Evolutionary conservation across 23 tunicate species (phyloP).

Genomic region (Phallusia fumigata): DNA sequence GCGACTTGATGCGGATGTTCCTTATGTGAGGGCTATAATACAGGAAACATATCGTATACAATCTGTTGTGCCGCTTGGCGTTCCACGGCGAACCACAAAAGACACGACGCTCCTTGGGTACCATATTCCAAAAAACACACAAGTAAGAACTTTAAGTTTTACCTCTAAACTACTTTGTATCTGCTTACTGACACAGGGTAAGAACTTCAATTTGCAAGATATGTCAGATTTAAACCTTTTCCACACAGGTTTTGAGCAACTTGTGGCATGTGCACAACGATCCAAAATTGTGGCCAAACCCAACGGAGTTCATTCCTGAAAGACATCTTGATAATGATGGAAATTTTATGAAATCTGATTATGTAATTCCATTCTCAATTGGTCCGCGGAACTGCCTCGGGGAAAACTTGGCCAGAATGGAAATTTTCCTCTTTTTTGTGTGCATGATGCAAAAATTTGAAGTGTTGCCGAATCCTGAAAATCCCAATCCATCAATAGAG

Average conservation of each 20-base stretch:
- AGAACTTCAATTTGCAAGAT: too few relatives aligned
- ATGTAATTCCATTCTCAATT: constrained; percentile 16
- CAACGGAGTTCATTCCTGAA: background rate
- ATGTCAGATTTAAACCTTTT: background rate
- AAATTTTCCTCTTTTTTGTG: constrained; percentile 9
- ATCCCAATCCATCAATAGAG: background rate
- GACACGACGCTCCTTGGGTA: constrained; percentile 22
- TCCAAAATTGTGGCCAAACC: constrained; percentile 4
- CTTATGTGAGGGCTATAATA: background rate
- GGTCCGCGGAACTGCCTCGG: constrained; percentile 19
- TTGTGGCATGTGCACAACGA: constrained; percentile 13
- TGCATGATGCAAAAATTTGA: constrained; percentile 5
- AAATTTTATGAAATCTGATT: constrained; percentile 4
- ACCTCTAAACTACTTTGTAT: too few relatives aligned
- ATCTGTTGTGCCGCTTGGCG: constrained; percentile 19
- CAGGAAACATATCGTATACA: constrained; percentile 18
- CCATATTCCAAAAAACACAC: constrained; percentile 41
- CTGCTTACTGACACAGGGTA: too few relatives aligned
- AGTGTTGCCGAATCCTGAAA: constrained; percentile 1
- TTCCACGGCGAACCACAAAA: constrained; percentile 22
- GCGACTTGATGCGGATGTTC: background rate
- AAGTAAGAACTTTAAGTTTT: background rate
- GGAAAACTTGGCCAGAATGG: constrained; percentile 15
- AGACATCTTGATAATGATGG: constrained; percentile 7
- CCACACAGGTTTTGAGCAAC: background rate